phyloP scores from a whole-genome alignment of 1,140 invertebrate species.

The Drosophila burlai region DNA sequence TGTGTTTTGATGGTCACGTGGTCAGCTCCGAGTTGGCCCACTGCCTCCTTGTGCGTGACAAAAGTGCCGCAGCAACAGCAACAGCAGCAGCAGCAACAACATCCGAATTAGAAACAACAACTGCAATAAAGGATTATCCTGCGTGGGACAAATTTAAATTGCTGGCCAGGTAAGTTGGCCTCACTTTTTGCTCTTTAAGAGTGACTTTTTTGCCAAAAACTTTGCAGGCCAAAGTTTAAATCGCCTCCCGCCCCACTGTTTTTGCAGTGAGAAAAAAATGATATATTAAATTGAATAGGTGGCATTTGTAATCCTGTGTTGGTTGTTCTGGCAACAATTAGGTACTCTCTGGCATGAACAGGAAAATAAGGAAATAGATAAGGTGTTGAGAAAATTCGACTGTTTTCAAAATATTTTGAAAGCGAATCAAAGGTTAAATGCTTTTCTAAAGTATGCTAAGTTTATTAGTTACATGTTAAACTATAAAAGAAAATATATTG shows the following conservation, averaged over 20 bases:
- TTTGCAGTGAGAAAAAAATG: slow-evolving; percentile 13
- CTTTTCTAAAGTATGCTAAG: too few species aligned
- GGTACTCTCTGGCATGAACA: background rate
- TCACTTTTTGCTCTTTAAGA: slow-evolving; percentile 44
- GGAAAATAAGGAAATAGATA: background rate
- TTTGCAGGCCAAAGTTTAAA: slow-evolving; percentile 30
- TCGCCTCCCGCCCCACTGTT: slow-evolving; percentile 14
- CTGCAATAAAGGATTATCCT: slow-evolving; percentile 65
- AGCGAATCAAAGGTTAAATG: too few species aligned
- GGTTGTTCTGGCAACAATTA: background rate
- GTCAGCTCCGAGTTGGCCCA: slow-evolving; percentile 57
- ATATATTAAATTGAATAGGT: background rate
- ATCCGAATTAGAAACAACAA: slow-evolving; percentile 28
- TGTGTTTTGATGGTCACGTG: slow-evolving; percentile 70
- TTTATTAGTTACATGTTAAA: too few species aligned
- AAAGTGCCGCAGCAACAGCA: slow-evolving; percentile 43
- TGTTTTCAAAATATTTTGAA: too few species aligned
- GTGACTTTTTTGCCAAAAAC: slow-evolving; percentile 32
- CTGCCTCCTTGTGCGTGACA: slow-evolving; percentile 76
- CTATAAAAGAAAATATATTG: background rate
- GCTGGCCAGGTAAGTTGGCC: slow-evolving; percentile 58
- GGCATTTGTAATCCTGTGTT: background rate
- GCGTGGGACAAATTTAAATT: slow-evolving; percentile 56
- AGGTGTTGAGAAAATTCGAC: too few species aligned
- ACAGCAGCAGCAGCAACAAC: slow-evolving; percentile 13